A percentile compares a stretch with the other conserved stretches of the same genome.
phyloP scores from a whole-genome alignment of 2,888 invertebrate genomes.

The Chrysotoxum bicinctum region DNA sequence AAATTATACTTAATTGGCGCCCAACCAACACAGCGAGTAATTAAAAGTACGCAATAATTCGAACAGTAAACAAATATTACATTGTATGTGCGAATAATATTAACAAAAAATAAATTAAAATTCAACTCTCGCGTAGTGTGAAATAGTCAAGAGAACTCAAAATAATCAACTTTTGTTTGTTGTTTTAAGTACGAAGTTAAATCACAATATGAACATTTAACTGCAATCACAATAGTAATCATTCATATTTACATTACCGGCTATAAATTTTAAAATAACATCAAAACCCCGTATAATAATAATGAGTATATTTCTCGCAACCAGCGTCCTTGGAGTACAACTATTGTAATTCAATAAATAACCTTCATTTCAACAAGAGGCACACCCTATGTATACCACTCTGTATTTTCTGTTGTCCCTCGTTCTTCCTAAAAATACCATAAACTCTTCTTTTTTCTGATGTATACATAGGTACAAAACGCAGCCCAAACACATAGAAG shows the following conservation, averaged over 20 bases:
- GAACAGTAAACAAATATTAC: neutral
- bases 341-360: constrained; percentile 19
- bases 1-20: too few species aligned
- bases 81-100: too few species aligned
- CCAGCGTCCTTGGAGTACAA: neutral
- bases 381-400: constrained; percentile 48
- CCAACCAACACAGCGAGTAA: too few species aligned
- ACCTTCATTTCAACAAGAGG: constrained; percentile 55
- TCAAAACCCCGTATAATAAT: neutral
- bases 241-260: neutral
- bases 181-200: neutral
- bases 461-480: constrained; percentile 5
- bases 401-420: constrained; percentile 1
- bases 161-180: neutral
- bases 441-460: neutral
- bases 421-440: constrained; percentile 30
- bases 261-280: neutral
- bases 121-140: neutral
- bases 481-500: constrained; percentile 32
- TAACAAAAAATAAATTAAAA: neutral
- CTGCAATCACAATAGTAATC: neutral
- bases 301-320: neutral
- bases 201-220: neutral
- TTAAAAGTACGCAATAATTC: neutral
- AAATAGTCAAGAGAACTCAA: neutral